These are phyloP conservation scores for Morpho deidamia DNA, from an alignment of 2,888 invertebrate species.

Conservation along the genomic window DNA sequence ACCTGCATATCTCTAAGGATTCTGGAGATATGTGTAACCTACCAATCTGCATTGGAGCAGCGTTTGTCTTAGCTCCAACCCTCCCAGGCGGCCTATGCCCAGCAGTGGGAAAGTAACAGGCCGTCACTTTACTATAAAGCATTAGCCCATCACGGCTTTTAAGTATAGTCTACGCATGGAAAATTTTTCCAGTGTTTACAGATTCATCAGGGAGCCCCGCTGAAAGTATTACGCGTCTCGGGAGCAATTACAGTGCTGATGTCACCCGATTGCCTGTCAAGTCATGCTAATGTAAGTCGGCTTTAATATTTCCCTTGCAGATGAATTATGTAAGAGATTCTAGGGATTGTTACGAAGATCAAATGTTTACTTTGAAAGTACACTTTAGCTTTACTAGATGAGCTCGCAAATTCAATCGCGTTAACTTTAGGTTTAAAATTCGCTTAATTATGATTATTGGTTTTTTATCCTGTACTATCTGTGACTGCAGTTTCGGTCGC, in stretches of 20 bases:
- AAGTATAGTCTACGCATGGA: not conserved
- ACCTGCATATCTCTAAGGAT: too few relatives aligned
- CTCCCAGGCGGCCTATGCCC: too few relatives aligned
- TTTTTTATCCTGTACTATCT: too few relatives aligned
- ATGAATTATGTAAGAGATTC: not conserved
- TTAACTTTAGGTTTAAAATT: not conserved
- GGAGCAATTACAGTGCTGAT: slow-evolving; percentile 12
- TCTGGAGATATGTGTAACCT: too few relatives aligned
- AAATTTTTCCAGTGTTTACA: slow-evolving; percentile 3
- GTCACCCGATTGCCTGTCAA: slow-evolving; percentile 17
- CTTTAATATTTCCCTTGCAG: not conserved
- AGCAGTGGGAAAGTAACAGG: too few relatives aligned
- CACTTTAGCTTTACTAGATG: too few relatives aligned
- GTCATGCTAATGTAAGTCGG: slow-evolving; percentile 5
- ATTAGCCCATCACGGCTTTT: too few relatives aligned
- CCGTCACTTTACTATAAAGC: too few relatives aligned
- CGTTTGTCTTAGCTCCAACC: too few relatives aligned
- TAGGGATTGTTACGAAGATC: not conserved
- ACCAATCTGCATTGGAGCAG: too few relatives aligned
- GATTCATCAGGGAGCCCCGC: slow-evolving; percentile 6
- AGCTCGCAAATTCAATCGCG: not conserved
- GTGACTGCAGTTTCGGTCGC: too few relatives aligned
- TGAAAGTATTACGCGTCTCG: slow-evolving; percentile 7
- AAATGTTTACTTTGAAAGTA: not conserved
- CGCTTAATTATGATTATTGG: too few relatives aligned